Conservation (phyloP, 2,797 vertebrate species). For the Crypturellus tataupa region DNA sequence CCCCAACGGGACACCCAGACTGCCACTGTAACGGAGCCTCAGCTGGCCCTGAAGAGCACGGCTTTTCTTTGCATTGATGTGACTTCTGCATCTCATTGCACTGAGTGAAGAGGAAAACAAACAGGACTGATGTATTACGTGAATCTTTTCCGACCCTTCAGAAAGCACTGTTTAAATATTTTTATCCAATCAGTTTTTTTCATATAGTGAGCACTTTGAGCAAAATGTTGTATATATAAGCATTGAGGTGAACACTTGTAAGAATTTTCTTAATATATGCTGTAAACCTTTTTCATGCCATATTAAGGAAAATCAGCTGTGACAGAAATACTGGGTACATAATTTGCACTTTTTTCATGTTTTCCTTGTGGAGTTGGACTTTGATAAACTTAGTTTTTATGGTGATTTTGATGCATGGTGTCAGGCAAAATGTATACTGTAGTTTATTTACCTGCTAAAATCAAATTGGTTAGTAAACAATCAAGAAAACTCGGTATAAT, state of each 20-base stretch:
- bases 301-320: constrained; percentile 75
- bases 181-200: constrained; percentile 75
- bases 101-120: constrained; percentile 58
- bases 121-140: constrained; percentile 45
- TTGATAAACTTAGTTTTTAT: constrained; percentile 84
- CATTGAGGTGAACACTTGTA: constrained; percentile 77
- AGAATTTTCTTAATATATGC: constrained; percentile 77
- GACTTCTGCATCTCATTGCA: constrained; percentile 63
- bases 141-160: constrained; percentile 52
- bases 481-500: constrained; percentile 71
- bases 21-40: constrained; percentile 73
- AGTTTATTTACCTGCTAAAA: constrained; percentile 74
- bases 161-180: constrained; percentile 76
- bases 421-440: constrained; percentile 73
- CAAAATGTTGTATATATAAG: constrained; percentile 80
- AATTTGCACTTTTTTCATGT: constrained; percentile 82
- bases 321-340: constrained; percentile 78
- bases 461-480: constrained; percentile 75
- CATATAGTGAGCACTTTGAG: constrained; percentile 83
- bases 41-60: constrained; percentile 32
- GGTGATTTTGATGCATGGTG: constrained; percentile 80
- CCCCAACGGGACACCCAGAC: constrained; percentile 84
- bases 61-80: constrained; percentile 11
- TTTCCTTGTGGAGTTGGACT: constrained; percentile 79
- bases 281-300: constrained; percentile 77